Conservation (phyloP, 2,888 invertebrate species). For the Drosophila tanythrix region DNA sequence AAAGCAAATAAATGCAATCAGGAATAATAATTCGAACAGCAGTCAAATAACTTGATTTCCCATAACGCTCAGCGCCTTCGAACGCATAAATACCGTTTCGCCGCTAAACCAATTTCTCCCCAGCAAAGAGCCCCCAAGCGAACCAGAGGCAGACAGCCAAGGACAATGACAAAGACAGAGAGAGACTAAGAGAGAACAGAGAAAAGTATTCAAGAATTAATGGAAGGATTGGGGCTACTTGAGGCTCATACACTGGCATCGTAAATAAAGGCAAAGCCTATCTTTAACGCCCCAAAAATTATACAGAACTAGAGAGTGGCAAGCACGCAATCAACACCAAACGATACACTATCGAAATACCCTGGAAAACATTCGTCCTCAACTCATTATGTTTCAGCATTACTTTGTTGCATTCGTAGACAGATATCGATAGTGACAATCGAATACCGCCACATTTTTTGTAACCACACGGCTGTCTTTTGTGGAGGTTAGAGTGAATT, state of each 20-base stretch:
- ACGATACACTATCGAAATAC: background rate
- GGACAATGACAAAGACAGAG: background rate
- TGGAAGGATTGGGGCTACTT: constrained; percentile 1
- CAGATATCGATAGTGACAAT: no score
- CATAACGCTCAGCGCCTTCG: constrained; percentile 44
- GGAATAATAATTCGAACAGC: constrained; percentile 77
- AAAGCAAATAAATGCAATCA: constrained; percentile 78
- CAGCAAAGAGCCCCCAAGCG: background rate
- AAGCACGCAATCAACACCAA: constrained; percentile 4
- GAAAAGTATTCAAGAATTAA: background rate
- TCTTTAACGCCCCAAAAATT: constrained; percentile 43
- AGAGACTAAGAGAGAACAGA: background rate
- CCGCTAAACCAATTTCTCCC: constrained; percentile 32
- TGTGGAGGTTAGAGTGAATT: no score
- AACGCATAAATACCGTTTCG: constrained; percentile 67
- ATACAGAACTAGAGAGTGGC: constrained; percentile 6
- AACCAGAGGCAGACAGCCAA: background rate
- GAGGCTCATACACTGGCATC: constrained; percentile 33
- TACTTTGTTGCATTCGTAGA: no score
- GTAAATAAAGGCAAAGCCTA: constrained; percentile 67
- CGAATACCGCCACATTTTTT: no score
- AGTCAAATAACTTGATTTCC: constrained; percentile 74
- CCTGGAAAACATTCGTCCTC: background rate
- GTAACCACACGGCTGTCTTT: no score
- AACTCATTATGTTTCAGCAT: background rate